Base-by-base conservation (phyloP, 2,888 invertebrate species). In the Andrena praecox region DNA sequence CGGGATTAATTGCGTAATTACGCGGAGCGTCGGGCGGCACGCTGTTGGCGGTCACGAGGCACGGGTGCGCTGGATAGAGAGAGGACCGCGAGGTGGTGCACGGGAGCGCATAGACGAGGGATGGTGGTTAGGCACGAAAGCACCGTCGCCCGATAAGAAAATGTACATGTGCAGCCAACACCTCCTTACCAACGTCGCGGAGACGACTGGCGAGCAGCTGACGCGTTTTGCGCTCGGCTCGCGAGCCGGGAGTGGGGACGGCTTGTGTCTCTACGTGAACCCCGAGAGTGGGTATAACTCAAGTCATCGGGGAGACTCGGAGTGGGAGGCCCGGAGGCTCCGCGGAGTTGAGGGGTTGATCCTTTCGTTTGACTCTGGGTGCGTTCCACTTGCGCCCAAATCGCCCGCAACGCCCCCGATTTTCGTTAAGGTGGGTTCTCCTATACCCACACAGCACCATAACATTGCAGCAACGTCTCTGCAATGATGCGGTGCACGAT, bases 201-300 rank as follows among this genome's bases (percentile, higher is more conserved):
- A 85, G 86, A 87, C 88, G 87, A 91, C 92, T 91, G 91, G 87
- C 83, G 86, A 91, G 89, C 91, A 91, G 91, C 91, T 91, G 91
- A 88, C 90, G 89, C 85, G 87, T 89, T 91, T 91, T 89, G 87
- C 91, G 87, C 80, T 84, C 68, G 73, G 42, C 64, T 66, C 77
- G 54, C 8, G 67, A 12, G 8, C n/a, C 20, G 2, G 8, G n/a
- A 63, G 85, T 64, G 85, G 84, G 86, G 77, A 48, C 24, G 56
- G 48, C 29, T 48, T 29, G 50, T 56, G 59, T 60, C 29, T 27
- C 29, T 27, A 31, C 56, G 48, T 29, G 68, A 16, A 24, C 20
- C 24, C 5, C 35, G 8, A 50, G 72, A 62, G 48, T 71, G 72
- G 31, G 50, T 33, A 71, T 63, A 35, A 52, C 60, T 10, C 31